These are phyloP conservation scores for Melanostoma mellinum DNA, from an alignment of 2,888 invertebrate species.

Conservation along the genomic window DNA sequence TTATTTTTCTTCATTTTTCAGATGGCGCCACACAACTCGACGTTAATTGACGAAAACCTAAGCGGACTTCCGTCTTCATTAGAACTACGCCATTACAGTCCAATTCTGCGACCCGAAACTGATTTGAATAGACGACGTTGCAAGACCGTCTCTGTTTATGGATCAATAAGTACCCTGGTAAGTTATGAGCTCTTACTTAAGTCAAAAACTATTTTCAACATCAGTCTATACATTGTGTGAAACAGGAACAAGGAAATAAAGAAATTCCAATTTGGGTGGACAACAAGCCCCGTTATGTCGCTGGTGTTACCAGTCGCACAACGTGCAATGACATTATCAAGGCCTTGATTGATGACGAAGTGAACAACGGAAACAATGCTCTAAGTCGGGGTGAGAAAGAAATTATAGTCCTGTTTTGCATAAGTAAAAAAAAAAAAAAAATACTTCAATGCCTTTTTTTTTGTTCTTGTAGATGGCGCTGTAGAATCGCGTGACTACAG, in stretches of 20 bases:
- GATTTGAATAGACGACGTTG: slow-evolving; percentile 72
- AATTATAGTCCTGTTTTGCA: slow-evolving; percentile 37
- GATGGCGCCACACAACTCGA: slow-evolving; percentile 81
- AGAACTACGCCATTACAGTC: slow-evolving; percentile 77
- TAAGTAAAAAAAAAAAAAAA: slow-evolving; percentile 15
- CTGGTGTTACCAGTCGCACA: slow-evolving; percentile 80
- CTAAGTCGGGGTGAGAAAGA: slow-evolving; percentile 65
- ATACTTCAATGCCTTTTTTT: slow-evolving; percentile 4
- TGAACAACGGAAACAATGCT: slow-evolving; percentile 76
- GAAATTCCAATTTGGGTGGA: slow-evolving; percentile 81
- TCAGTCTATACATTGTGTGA: slow-evolving; percentile 1
- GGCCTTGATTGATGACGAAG: slow-evolving; percentile 81
- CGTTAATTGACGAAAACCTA: slow-evolving; percentile 79
- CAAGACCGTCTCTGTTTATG: slow-evolving; percentile 78
- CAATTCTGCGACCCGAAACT: slow-evolving; percentile 78
- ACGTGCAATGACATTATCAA: slow-evolving; percentile 81
- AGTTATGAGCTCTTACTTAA: slow-evolving; percentile 60
- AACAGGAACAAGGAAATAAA: slow-evolving; percentile 78
- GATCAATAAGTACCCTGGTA: slow-evolving; percentile 79
- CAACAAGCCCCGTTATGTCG: slow-evolving; percentile 79
- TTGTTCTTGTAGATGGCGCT: slow-evolving; percentile 76
- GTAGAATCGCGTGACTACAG: slow-evolving; percentile 83
- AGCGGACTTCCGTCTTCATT: slow-evolving; percentile 77
- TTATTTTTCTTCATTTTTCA: slow-evolving; percentile 18
- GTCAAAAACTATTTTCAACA: slow-evolving; percentile 2